Conservation (phyloP, 2,888 invertebrate genomes). For the Xanthorhoe spadicearia region DNA sequence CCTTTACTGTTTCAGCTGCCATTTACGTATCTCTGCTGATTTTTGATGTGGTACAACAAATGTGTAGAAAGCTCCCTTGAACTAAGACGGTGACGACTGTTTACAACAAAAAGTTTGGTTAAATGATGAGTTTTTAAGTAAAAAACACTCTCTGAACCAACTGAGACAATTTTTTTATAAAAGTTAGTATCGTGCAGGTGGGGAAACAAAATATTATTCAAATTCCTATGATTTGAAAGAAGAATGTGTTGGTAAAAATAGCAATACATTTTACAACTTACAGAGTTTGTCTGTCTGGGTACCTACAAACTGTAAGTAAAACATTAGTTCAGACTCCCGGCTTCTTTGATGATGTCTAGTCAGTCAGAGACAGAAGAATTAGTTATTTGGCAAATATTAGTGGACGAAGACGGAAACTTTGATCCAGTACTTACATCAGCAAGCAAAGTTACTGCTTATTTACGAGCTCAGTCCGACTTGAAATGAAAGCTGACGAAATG, state of each 20-base stretch:
- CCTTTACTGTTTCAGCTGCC: not conserved
- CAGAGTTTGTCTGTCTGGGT: no score
- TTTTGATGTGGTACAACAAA: not conserved
- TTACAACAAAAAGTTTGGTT: no score
- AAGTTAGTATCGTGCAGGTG: no score
- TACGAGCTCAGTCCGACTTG: conserved; percentile 17
- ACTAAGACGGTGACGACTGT: not conserved
- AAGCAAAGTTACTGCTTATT: conserved; percentile 18
- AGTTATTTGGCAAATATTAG: not conserved
- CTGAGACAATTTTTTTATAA: no score
- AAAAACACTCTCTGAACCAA: no score
- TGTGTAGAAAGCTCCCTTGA: not conserved
- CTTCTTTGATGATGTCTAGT: not conserved
- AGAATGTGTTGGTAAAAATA: no score
- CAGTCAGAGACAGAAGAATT: not conserved
- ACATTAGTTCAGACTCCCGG: no score
- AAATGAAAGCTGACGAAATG: conserved; percentile 10
- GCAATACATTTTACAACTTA: no score
- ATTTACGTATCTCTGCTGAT: not conserved
- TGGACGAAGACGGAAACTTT: not conserved
- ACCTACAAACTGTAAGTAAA: no score
- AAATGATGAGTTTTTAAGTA: no score
- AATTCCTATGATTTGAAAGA: no score
- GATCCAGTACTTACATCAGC: not conserved
- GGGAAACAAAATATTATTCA: no score